A percentile compares a stretch with the other conserved stretches of the same genome.
Conservation (phyloP, 1,140 invertebrate genomes). For the Hetaerina americana region DNA sequence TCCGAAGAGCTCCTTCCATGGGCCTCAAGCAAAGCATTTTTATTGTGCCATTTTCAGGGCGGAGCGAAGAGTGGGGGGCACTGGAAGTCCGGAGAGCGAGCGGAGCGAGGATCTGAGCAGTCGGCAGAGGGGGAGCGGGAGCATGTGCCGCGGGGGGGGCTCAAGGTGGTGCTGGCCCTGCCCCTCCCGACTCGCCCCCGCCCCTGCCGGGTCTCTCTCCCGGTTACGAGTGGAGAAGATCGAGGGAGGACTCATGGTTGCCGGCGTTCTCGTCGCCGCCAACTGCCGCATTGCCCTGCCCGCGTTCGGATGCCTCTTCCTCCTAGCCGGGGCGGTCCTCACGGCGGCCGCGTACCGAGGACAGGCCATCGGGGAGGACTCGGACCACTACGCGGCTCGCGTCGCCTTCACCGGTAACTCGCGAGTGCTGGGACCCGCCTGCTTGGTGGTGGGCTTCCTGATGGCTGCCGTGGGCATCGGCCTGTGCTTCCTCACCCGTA, state of each 20-base stretch:
- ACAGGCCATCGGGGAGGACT: slow-evolving; percentile 50
- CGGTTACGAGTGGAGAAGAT: slow-evolving; percentile 56
- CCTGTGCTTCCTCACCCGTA: slow-evolving; percentile 47
- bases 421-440: slow-evolving; percentile 52
- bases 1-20: too few relatives aligned
- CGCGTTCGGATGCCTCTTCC: slow-evolving; percentile 57
- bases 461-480: slow-evolving; percentile 47
- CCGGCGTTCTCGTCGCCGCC: slow-evolving; percentile 56
- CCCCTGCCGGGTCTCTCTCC: slow-evolving; percentile 35
- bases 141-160: too few relatives aligned
- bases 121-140: neutral
- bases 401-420: slow-evolving; percentile 59
- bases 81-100: neutral
- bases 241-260: slow-evolving; percentile 56
- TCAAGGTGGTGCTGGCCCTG: neutral
- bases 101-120: neutral
- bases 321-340: slow-evolving; percentile 54
- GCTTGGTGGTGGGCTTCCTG: slow-evolving; percentile 51
- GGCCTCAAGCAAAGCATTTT: too few relatives aligned
- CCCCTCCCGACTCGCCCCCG: neutral
- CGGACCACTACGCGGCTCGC: slow-evolving; percentile 49
- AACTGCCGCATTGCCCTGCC: slow-evolving; percentile 61
- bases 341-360: slow-evolving; percentile 64
- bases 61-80: neutral
- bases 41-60: too few relatives aligned